A percentile compares a stretch with the other conserved stretches of the same genome.
Conservation (phyloP, 2,888 invertebrate genomes). For the Clepsis dumicolana region DNA sequence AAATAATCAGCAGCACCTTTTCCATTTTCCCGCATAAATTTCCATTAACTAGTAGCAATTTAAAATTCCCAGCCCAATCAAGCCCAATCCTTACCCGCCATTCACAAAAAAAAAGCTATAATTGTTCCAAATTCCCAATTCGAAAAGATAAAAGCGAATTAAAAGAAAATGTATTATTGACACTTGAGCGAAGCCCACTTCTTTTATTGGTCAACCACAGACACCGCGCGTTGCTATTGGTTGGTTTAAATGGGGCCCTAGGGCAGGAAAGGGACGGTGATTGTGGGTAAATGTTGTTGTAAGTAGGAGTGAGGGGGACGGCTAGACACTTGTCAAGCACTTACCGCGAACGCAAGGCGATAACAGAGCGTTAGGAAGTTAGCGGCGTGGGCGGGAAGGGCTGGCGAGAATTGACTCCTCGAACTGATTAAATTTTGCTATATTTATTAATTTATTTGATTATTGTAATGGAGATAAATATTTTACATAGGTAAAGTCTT, state of each 20-base stretch:
- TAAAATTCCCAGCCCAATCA: constrained; percentile 18
- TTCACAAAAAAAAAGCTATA: constrained; percentile 29
- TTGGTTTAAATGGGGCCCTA: constrained; percentile 74
- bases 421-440: not conserved
- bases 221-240: constrained; percentile 70
- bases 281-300: constrained; percentile 54
- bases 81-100: constrained; percentile 22
- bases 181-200: constrained; percentile 78
- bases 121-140: constrained; percentile 52
- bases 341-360: constrained; percentile 76
- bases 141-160: constrained; percentile 57
- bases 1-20: not conserved
- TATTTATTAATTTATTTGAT: too few relatives aligned
- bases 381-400: constrained; percentile 60
- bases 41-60: not conserved
- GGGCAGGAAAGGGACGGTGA: constrained; percentile 69
- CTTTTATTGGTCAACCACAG: constrained; percentile 81
- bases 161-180: constrained; percentile 79
- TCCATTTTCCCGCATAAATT: not conserved
- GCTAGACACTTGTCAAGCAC: constrained; percentile 82
- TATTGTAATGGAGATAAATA: too few relatives aligned
- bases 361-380: constrained; percentile 75
- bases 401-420: constrained; percentile 59
- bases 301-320: constrained; percentile 66
- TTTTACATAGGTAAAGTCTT: too few relatives aligned